phyloP scores from a whole-genome alignment of 2,113 vertebrate species.

The Myiozetetes cayanensis region DNA sequence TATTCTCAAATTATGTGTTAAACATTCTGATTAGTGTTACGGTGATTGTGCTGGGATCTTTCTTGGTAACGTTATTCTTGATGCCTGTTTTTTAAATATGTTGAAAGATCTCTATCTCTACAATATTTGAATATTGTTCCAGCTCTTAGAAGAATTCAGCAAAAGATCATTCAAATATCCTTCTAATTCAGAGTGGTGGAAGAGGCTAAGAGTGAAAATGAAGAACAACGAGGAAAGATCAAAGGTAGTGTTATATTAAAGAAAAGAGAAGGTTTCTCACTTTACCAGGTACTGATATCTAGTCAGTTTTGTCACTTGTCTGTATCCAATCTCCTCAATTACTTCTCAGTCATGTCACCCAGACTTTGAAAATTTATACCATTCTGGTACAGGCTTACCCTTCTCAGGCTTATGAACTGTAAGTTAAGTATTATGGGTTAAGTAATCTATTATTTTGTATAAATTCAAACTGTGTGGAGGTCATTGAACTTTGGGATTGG shows the following conservation, averaged over 20 bases:
- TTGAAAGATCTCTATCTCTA: background rate
- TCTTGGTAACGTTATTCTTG: background rate
- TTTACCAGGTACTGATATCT: background rate
- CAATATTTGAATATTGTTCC: constrained; percentile 10
- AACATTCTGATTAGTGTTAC: background rate
- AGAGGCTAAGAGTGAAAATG: constrained; percentile 81
- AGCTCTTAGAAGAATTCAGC: constrained; percentile 81
- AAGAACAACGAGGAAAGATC: constrained; percentile 81
- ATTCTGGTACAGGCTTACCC: background rate
- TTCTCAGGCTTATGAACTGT: background rate
- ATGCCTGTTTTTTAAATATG: background rate
- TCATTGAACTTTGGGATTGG: background rate
- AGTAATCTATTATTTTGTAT: background rate
- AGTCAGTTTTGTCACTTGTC: background rate
- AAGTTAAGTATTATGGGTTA: background rate
- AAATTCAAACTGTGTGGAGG: background rate
- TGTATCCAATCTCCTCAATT: background rate
- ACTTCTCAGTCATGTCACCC: background rate
- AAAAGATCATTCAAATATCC: constrained; percentile 81
- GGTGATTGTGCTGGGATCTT: background rate
- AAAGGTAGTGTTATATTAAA: constrained; percentile 70
- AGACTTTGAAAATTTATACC: background rate
- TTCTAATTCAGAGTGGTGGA: constrained; percentile 86
- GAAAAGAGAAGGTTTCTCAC: background rate
- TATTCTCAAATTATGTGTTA: background rate